These are phyloP conservation scores for Bombus huntii DNA, from an alignment of 1,140 invertebrate species.

Conservation along the genomic window DNA sequence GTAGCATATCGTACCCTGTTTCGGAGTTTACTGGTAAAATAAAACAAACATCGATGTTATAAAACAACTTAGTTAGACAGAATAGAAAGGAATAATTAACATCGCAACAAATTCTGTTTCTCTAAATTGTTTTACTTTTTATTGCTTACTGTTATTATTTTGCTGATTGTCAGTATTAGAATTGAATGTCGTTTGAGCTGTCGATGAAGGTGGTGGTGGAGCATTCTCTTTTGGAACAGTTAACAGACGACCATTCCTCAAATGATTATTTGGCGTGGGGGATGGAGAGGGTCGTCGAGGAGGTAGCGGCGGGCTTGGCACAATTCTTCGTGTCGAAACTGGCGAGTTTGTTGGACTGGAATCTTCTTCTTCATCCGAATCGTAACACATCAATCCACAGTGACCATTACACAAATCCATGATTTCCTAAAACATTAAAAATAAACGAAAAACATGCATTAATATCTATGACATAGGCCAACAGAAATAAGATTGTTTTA, in stretches of 20 bases:
- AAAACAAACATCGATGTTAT: not conserved
- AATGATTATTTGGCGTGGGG: constrained; percentile 73
- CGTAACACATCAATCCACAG: constrained; percentile 77
- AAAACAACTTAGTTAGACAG: not conserved
- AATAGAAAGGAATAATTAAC: not conserved
- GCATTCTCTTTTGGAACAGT: constrained; percentile 83
- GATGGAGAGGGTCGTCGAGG: constrained; percentile 86
- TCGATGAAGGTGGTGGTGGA: constrained; percentile 64
- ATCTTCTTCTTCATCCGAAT: constrained; percentile 78
- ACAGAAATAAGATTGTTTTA: not conserved
- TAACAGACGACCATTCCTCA: constrained; percentile 77
- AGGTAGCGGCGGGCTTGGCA: constrained; percentile 85
- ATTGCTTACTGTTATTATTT: constrained; percentile 77
- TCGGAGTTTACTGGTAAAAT: constrained; percentile 73
- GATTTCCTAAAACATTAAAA: constrained; percentile 77
- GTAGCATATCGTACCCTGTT: constrained; percentile 81
- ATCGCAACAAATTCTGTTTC: not conserved
- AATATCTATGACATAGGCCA: not conserved
- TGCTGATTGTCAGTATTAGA: constrained; percentile 73
- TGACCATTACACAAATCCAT: constrained; percentile 80
- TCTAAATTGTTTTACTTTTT: not conserved
- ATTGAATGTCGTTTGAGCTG: constrained; percentile 74
- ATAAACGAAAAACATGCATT: not conserved
- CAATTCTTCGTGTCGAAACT: constrained; percentile 76
- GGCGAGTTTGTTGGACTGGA: constrained; percentile 84